Evolutionary conservation across 2,113 vertebrate species (phyloP), one percentile per base, ranked within the genome.

Genomic region (Macheiramphus alcinus): DNA sequence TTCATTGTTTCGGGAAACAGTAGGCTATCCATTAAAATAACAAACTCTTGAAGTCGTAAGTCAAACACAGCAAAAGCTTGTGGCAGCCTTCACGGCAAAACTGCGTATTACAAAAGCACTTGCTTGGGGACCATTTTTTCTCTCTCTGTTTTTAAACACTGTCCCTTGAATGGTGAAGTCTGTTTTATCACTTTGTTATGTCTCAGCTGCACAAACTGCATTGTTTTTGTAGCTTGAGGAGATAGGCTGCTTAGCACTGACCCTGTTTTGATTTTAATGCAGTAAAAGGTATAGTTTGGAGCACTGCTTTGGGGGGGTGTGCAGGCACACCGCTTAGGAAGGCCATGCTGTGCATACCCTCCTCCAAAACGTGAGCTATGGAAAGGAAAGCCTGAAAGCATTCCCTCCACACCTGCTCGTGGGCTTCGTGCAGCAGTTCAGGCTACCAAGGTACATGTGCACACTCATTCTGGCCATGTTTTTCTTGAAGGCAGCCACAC

Each of bases 41-140:
- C 27, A 43, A 80, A 32, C 45, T 65, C 70, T 68, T 88, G 31
- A 75, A 94, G 53, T 53, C 36, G 0, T 75, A 89, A 72, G 86
- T 93, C 82, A 95, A 94, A 76, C 16, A n/a, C 58, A 88, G 66
- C 6, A 92, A 79, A 85, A 91, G 53, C 48, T 70, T 56, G 56
- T 11, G 4, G 56, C 50, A 88, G 36, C 23, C 56, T 67, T 86
- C 63, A 80, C 7, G 29, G 34, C 40, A 91, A 80, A 94, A 85
- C 12, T 55, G 80, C 56, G 8, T 55, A 27, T 76, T 75, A 59
- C 23, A 91, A 74, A 93, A 92, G 15, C 47, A 50, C n/a, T 88
- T 50, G n/a, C n/a, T 81, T 12, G 7, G 40, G 73, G 83, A 53
- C 56, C 29, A 23, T 71, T 86, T 91, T 70, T 80, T 20, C 13